Percentiles rank a stretch among this genome's conserved stretches.
phyloP scores from a whole-genome alignment of 2,113 vertebrate genomes.

The Cervus canadensis region DNA sequence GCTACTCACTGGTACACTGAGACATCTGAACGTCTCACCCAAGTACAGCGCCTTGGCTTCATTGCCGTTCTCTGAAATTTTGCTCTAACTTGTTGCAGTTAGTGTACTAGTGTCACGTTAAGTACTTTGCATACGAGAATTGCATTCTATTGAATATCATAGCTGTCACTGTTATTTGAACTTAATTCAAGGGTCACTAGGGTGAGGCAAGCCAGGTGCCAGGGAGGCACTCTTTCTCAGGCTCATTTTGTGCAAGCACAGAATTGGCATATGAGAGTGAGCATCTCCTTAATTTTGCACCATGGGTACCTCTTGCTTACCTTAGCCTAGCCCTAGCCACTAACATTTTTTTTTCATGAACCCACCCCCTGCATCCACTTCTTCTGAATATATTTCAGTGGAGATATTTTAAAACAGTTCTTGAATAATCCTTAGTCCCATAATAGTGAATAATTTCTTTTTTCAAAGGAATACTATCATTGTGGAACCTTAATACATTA shows the following conservation, averaged over 20 bases:
- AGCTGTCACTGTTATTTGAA: neutral
- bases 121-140: neutral
- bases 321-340: neutral
- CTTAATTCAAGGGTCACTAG: neutral
- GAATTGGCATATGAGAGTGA: neutral
- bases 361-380: neutral
- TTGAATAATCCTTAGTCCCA: neutral
- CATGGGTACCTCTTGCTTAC: neutral
- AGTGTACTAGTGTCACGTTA: neutral
- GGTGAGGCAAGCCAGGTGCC: neutral
- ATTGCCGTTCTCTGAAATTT: neutral
- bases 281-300: neutral
- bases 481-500: neutral
- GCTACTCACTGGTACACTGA: neutral
- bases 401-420: neutral
- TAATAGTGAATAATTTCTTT: neutral
- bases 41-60: neutral
- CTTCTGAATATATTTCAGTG: neutral
- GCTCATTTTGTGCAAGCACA: neutral
- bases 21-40: neutral
- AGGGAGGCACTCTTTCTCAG: neutral
- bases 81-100: neutral
- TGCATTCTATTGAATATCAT: neutral
- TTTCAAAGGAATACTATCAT: neutral
- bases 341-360: neutral